Evolutionary conservation across 30 jellyfish, hydroid and myxozoan genomes (phyloP).

Genomic region (Euphysa ruthae): DNA sequence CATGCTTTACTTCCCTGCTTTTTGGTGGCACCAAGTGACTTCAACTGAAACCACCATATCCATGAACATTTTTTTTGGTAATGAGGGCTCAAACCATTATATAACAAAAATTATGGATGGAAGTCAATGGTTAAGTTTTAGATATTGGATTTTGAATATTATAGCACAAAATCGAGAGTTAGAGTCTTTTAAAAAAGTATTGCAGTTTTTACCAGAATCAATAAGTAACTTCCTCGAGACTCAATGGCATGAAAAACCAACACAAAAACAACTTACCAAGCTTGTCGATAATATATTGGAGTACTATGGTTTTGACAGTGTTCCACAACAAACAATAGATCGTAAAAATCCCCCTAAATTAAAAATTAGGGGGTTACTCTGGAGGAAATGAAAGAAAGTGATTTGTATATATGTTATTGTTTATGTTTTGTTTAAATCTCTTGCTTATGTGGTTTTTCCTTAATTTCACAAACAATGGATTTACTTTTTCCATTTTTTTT

Average conservation of each 20-base stretch:
- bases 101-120: conserved; percentile 71
- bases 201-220: conserved; percentile 49
- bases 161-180: conserved; percentile 69
- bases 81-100: conserved; percentile 59
- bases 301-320: conserved; percentile 37
- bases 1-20: conserved; percentile 87
- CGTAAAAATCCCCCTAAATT: conserved; percentile 75
- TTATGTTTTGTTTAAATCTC: too few relatives aligned
- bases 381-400: too few relatives aligned
- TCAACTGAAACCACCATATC: conserved; percentile 70
- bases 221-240: conserved; percentile 50
- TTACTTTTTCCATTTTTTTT: too few relatives aligned
- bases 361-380: conserved; percentile 79
- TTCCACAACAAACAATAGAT: conserved; percentile 27
- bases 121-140: conserved; percentile 69
- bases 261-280: conserved; percentile 47
- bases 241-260: conserved; percentile 95
- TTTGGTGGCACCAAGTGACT: conserved; percentile 99
- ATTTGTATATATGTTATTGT: too few relatives aligned
- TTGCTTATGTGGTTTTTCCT: too few relatives aligned
- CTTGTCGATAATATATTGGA: conserved; percentile 42
- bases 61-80: conserved; percentile 92
- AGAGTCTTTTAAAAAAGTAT: conserved; percentile 55
- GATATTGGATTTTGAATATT: conserved; percentile 84
- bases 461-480: too few relatives aligned